Base-by-base conservation (phyloP, 2,113 vertebrate species). In the Oxygymnocypris stewartii region DNA sequence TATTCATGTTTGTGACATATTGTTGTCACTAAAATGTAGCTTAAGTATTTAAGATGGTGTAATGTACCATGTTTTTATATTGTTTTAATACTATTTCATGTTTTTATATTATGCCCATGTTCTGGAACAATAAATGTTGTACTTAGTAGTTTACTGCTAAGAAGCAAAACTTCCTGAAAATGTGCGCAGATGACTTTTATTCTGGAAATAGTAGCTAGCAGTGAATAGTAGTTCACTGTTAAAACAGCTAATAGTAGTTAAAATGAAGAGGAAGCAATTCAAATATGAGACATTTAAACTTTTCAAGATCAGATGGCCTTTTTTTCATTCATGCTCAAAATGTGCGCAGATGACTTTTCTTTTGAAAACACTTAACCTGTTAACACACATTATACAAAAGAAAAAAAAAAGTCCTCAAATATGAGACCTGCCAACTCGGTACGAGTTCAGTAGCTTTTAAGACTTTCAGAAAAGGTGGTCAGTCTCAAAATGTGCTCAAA, bases 281-380 rank as follows among this genome's bases (percentile, higher is more conserved):
- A 63, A 63, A 25, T 25, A 11, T 63, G 61, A 18, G 18, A 47
- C 44, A 10, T 47, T 47, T 47, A 11, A 47, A 11, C 44, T 47
- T 9, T 37, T 20, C 4, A 49, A 5, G 16, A 28, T 28, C 16
- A 54, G 28, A 1, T 7, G 31, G 4, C 11, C 11, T 40, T 31
- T 31, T 31, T 31, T 31, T 31, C 28, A 31, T 31, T 57, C 7
- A 71, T 4, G 69, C 1, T 71, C 67, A 71, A 71, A 37, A 37
- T 71, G 71, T 74, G 71, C 37, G 42, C 37, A 74, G 20, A 23
- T 74, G 4, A 74, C 74, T 47, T 76, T 76, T 76, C 47, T 76
- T 75, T 31, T 47, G n/a, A 67, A 82, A 44, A 65, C 31, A 16
- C 4, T 1, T 5, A 40, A 4, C 4, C 42, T 44, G 79, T 82